Evolutionary conservation across 2,797 vertebrate species (phyloP), one percentile per base, ranked within the genome.

Genomic region (Aldrovandia affinis): DNA sequence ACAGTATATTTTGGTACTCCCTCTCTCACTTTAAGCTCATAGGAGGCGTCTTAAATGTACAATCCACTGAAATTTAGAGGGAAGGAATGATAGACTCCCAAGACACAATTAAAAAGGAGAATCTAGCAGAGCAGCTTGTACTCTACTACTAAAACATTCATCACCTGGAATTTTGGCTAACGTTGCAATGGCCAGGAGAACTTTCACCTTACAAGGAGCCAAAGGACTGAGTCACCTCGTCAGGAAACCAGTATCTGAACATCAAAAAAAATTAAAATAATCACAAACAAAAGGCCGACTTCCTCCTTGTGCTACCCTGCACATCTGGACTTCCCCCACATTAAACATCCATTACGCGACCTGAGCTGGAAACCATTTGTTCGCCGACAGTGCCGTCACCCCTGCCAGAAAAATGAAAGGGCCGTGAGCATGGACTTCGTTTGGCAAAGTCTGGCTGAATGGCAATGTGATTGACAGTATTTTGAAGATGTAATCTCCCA

Each of bases 401-500:
- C 78, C 86, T 88, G 91, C 90, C 89, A 91, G 91, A 89, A 91
- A 89, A 83, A 81, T 78, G 79, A 42, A 4, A 84, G 47, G 80
- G 52, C 83, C 82, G 77, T 59, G 65, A 57, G 50, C 57, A 80
- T 77, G 84, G 85, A 85, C 87, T 87, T 92, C 55, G 87, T 89
- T 86, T 84, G 57, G 84, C 82, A 81, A 63, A 81, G 85, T 84
- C 87, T 86, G 78, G 84, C 87, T 87, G 82, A 87, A 84, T 85
- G 85, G 86, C 86, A 85, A 81, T 81, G 83, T 84, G 86, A 89
- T 90, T 70, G 83, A 78, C 88, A 89, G 81, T 86, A 73, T 88
- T 91, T 93, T 92, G 89, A 91, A 92, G 93, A 92, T 92, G 85
- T 81, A 91, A 96, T 95, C 93, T 94, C 70, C 77, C 85, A 87